Evolutionary conservation across 2,113 vertebrate genomes (phyloP), one percentile per base, ranked within the genome.

Genomic region (Toxotes jaculatrix): DNA sequence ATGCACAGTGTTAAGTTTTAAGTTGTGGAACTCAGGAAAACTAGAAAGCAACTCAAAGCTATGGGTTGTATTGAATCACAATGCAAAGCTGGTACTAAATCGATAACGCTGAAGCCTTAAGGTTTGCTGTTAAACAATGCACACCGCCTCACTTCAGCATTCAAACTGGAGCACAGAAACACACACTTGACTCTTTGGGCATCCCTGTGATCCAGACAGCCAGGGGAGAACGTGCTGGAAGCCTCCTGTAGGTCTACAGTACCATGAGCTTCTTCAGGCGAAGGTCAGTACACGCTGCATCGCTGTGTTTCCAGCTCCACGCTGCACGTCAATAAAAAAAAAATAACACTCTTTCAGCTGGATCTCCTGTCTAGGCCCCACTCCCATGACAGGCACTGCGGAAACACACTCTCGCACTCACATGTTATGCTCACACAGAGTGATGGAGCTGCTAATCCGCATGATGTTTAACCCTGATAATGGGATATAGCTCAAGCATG

Each of bases 241-340:
- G 38, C 62, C n/a, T 51, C 36, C 68, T 34, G 68, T 34, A 76
- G 81, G 63, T 86, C 57, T 68, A 56, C 64, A 43, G 38, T 32
- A 63, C 36, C 11, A 60, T 7, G 12, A 79, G 62, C 47, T 80
- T 72, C 42, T 53, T 16, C 17, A 73, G 34, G 17, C 36, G 27
- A 79, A 81, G 89, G 83, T 64, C 77, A 79, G 71, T 1, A 49
- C 74, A 76, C 3, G 19, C 62, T 69, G 66, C 31, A 60, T 60
- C 4, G 42, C 79, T 27, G 27, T 49, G 32, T 74, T 82, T 78
- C 51, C 53, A 72, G 61, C 70, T 70, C 53, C n/a, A 38, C 34
- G 31, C 56, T 47, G 57, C 61, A 79, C 61, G 23, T 88, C 87
- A 75, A 88, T 85, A 70, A 83, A 42, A 87, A 71, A 70, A 83